These are phyloP conservation scores for Neolamprologus sp. DNA, from an alignment of 2,113 vertebrate species.

Conservation along the genomic window DNA sequence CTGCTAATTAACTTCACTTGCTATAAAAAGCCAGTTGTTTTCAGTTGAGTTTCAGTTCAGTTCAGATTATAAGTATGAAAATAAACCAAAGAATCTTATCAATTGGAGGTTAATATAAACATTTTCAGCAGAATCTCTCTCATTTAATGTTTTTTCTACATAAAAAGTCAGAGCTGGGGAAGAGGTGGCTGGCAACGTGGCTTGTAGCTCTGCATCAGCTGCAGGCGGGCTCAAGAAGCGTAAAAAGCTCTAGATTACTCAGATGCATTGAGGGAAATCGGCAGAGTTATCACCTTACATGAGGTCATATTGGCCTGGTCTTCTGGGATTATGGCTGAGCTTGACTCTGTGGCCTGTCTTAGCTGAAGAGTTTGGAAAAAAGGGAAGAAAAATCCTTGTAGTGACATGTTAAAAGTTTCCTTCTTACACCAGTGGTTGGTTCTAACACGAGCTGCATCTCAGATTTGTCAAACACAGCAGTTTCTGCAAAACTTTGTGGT, in stretches of 20 bases:
- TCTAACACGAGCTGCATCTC: too few relatives aligned
- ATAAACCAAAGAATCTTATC: accelerated
- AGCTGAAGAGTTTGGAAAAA: neutral
- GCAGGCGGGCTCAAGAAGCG: neutral
- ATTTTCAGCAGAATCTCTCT: neutral
- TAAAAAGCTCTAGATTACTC: neutral
- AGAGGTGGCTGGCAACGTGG: neutral
- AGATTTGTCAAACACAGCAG: neutral
- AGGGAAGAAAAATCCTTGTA: accelerated
- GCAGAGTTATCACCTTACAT: neutral
- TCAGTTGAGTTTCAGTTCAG: neutral
- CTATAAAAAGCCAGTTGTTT: neutral
- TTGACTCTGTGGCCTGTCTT: neutral
- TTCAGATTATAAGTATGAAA: neutral
- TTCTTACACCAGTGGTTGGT: neutral
- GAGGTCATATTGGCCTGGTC: neutral
- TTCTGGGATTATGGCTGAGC: neutral
- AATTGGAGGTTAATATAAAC: neutral
- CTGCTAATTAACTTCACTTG: neutral
- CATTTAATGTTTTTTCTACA: neutral
- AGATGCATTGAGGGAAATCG: neutral
- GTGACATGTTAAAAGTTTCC: neutral
- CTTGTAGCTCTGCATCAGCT: neutral
- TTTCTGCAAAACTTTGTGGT: neutral
- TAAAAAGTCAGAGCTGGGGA: neutral